phyloP scores from a whole-genome alignment of 35 echinoderm and acorn worm species.

The Apostichopus californicus region DNA sequence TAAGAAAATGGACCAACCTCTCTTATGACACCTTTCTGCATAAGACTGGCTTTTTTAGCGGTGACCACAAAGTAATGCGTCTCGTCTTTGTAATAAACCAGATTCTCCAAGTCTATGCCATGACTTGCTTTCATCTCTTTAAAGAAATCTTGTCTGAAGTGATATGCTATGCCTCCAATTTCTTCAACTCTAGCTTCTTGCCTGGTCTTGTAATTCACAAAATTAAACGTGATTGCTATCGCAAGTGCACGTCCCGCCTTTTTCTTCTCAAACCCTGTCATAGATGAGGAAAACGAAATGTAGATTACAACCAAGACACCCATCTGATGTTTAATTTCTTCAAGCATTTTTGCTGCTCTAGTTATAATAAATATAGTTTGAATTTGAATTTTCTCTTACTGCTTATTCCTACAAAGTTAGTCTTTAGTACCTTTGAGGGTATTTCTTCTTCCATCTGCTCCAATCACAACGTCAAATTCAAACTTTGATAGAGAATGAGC shows the following conservation, averaged over 20 bases:
- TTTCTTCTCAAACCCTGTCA: slow-evolving; percentile 47
- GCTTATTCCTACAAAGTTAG: too few species aligned
- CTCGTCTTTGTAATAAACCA: slow-evolving; percentile 60
- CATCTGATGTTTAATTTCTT: too few species aligned
- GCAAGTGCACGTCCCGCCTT: slow-evolving; percentile 44
- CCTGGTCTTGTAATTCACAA: slow-evolving; percentile 43
- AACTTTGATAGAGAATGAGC: slow-evolving; percentile 6
- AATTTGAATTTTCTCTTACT: too few species aligned
- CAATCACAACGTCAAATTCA: slow-evolving; percentile 55
- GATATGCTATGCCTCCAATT: slow-evolving; percentile 40
- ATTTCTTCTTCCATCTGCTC: slow-evolving; percentile 59
- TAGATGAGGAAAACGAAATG: too few species aligned
- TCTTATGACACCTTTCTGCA: slow-evolving; percentile 52
- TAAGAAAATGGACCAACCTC: slow-evolving; percentile 18
- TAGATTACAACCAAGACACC: too few species aligned
- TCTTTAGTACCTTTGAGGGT: slow-evolving; percentile 40
- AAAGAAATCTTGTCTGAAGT: slow-evolving; percentile 55
- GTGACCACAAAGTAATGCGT: slow-evolving; percentile 68
- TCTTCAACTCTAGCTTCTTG: slow-evolving; percentile 33
- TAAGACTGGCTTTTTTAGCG: slow-evolving; percentile 40
- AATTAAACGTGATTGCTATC: slow-evolving; percentile 58
- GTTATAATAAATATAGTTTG: too few species aligned
- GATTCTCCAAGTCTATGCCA: slow-evolving; percentile 50
- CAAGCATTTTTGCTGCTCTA: too few species aligned
- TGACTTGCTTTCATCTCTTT: slow-evolving; percentile 46